Evolutionary conservation across 2,797 vertebrate species (phyloP), one percentile per base, ranked within the genome.

Genomic region (Sebastolobus alascanus): DNA sequence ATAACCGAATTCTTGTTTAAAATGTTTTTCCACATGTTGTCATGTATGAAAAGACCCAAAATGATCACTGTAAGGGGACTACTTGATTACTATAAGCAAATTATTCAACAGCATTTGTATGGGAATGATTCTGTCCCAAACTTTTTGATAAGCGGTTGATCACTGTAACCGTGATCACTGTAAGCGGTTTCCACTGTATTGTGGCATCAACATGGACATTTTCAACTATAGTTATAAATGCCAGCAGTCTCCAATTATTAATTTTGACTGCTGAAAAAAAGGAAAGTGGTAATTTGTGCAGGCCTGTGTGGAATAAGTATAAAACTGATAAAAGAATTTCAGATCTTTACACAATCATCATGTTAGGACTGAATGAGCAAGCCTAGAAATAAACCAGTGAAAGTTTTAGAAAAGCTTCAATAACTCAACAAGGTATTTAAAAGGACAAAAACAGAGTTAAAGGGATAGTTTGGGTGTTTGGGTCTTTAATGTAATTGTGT

Each of bases 371-470:
- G 11, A 64, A 61, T 66, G 25, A 58, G 35, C 40, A 46, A 11
- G 31, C 18, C 61, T 52, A 37, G 16, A 77, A 75, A 64, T 38
- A 52, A 74, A 64, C n/a, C 25, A 33, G 58, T 11, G 0, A 29
- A 58, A 56, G 22, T 9, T 59, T 59, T 13, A 33, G 40, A 18
- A 70, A 64, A 50, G 63, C 29, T 35, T 71, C 22, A 70, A 33
- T 31, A 58, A 72, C 27, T 77, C 27, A 75, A 25, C 25, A 25
- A 66, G 14, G 46, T 1, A 38, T 80, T 65, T 50, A 64, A 74
- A 63, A 68, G n/a, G 35, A 66, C 20, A 73, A 75, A 76, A 78
- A 68, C 22, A 77, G 38, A 54, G 29, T 68, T 43, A 54, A 52
- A 54, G 52, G 52, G 52, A 54, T 5, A 54, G 52, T 54, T 54